Evolutionary conservation across 2,797 vertebrate species (phyloP), one percentile per base, ranked within the genome.

Genomic region (Sebastes trivittatus): DNA sequence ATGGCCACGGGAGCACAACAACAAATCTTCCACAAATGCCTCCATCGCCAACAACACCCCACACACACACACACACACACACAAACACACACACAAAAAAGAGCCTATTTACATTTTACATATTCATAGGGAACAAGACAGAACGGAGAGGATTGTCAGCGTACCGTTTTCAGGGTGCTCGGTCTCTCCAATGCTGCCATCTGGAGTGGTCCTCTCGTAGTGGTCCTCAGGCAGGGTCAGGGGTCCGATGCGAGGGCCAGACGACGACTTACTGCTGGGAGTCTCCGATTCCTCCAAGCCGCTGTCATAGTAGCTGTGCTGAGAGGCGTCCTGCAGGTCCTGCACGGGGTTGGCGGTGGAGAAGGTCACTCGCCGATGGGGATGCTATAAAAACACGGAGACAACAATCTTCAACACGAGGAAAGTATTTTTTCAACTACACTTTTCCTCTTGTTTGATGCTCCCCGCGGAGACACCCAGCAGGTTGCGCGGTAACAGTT

Each of bases 221-320:
- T 99, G 98, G 87, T 99, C 98, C 93, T 99, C 98, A 0, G 98
- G 98, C 88, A 99, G 96, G 88, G 97, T 97, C 85, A 99, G 94
- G 3, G 98, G 98, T 90, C 98, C 98, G 0, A 99, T 97, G 76
- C 98, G 97, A 58, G 98, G 98, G 65, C 98, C 98, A 0, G 98
- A 99, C 0, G 98, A 99, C 1, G 98, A 99, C 93, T 99, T 99
- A 93, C 98, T 98, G 96, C 98, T 99, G 42, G 98, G 98, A 8
- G 98, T 99, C 95, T 99, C 98, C 0, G 98, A 99, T 86, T 99
- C 98, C 91, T 99, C 98, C 92, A 99, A 95, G 80, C 98, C 98
- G 0, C 98, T 99, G 90, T 99, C 98, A 2, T 99, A 99, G 93
- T 99, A 99, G 94, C 97, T 99, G 94, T 99, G 98, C 95, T 99